phyloP scores from a whole-genome alignment of 2,888 invertebrate species.

The Hyposoter dolosus region DNA sequence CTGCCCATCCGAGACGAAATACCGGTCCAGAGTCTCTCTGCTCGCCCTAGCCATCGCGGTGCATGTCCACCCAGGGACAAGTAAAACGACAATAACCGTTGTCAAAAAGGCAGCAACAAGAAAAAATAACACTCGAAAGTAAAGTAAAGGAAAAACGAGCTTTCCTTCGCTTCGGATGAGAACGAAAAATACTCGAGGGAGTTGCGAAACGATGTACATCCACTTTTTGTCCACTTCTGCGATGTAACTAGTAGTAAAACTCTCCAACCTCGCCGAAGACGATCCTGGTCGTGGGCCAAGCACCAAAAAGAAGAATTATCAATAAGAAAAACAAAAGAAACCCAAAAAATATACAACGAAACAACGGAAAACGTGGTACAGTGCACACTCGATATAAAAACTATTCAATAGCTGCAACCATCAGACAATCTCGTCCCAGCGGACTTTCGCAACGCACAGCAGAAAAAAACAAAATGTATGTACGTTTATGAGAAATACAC shows the following conservation, averaged over 20 bases:
- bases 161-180: neutral
- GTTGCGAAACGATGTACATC: constrained; percentile 32
- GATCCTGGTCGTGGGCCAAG: constrained; percentile 34
- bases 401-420: constrained; percentile 45
- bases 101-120: neutral
- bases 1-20: constrained; percentile 38
- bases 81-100: constrained; percentile 20
- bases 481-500: constrained; percentile 7
- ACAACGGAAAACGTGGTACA: constrained; percentile 21
- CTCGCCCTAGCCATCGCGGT: neutral
- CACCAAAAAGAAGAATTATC: neutral
- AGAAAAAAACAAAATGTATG: neutral
- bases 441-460: neutral
- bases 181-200: constrained; percentile 34
- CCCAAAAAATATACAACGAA: neutral
- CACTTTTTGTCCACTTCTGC: constrained; percentile 17
- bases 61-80: constrained; percentile 14
- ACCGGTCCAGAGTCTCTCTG: neutral
- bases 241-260: constrained; percentile 49
- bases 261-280: constrained; percentile 35
- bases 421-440: constrained; percentile 49
- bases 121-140: neutral
- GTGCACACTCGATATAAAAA: constrained; percentile 46
- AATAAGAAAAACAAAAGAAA: neutral
- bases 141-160: neutral